Conservation (phyloP, 2,113 vertebrate species). For the Paramisgurnus dabryanus region DNA sequence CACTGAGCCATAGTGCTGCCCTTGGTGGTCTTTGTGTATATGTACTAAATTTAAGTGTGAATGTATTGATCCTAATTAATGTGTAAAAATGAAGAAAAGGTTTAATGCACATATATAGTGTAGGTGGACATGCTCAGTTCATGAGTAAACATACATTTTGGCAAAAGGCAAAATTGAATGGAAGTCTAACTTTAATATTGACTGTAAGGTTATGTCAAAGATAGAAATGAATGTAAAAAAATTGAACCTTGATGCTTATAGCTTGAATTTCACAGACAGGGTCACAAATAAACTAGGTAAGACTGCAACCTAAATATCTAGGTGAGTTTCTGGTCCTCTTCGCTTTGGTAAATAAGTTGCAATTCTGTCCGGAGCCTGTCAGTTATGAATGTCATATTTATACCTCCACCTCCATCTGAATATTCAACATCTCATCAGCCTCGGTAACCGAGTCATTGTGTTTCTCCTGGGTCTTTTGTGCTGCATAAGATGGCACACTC, state of each 20-base stretch:
- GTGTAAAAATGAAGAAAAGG: too few relatives aligned
- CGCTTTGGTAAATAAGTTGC: conserved; percentile 36
- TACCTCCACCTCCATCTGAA: conserved; percentile 44
- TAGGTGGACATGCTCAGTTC: too few relatives aligned
- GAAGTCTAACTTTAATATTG: too few relatives aligned
- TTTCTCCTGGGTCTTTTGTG: conserved; percentile 52
- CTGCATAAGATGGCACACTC: conserved; percentile 52
- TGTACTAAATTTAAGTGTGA: too few relatives aligned
- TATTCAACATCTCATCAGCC: conserved; percentile 50
- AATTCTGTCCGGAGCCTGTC: conserved; percentile 38
- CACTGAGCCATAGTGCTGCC: too few relatives aligned
- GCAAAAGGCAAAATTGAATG: too few relatives aligned
- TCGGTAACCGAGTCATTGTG: conserved; percentile 47
- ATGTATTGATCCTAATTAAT: too few relatives aligned
- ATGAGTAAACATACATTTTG: too few relatives aligned
- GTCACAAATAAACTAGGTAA: neutral
- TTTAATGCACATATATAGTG: too few relatives aligned
- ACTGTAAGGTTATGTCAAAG: too few relatives aligned
- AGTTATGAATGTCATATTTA: conserved; percentile 47
- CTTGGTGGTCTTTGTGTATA: too few relatives aligned
- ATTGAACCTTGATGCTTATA: neutral
- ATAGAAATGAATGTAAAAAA: neutral
- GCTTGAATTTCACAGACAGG: neutral
- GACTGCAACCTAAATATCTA: neutral
- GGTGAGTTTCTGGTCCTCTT: conserved; percentile 17